phyloP scores from a whole-genome alignment of 2,113 vertebrate species.

The Archocentrus centrarchus region DNA sequence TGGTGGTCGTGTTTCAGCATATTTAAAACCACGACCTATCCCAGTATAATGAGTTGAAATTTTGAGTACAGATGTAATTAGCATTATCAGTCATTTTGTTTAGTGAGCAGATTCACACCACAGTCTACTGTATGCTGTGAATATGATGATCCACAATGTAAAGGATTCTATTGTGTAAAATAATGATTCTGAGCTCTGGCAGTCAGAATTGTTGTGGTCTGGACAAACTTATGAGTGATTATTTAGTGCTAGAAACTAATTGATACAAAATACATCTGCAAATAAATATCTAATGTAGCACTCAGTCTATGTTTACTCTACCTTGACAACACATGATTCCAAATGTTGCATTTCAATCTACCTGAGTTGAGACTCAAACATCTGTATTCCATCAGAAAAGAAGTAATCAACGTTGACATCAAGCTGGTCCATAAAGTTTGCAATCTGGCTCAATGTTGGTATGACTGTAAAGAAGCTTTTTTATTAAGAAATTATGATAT shows the following conservation, averaged over 20 bases:
- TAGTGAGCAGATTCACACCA: background rate
- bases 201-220: background rate
- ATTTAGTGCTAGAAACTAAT: background rate
- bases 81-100: background rate
- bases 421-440: slow-evolving; percentile 75
- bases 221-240: background rate
- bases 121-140: background rate
- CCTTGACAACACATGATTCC: slow-evolving; percentile 7
- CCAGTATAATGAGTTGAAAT: background rate
- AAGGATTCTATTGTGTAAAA: background rate
- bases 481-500: slow-evolving; percentile 66
- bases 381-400: slow-evolving; percentile 80
- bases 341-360: background rate
- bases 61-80: background rate
- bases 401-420: slow-evolving; percentile 78
- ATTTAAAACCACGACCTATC: background rate
- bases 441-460: slow-evolving; percentile 52
- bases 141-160: background rate
- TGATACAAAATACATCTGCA: background rate
- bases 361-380: slow-evolving; percentile 58
- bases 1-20: background rate
- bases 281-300: background rate
- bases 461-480: slow-evolving; percentile 47
- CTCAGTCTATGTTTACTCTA: background rate
- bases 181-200: background rate